These are phyloP conservation scores for Muschampia plurimacula DNA, from an alignment of 2,888 invertebrate species.

Conservation along the genomic window DNA sequence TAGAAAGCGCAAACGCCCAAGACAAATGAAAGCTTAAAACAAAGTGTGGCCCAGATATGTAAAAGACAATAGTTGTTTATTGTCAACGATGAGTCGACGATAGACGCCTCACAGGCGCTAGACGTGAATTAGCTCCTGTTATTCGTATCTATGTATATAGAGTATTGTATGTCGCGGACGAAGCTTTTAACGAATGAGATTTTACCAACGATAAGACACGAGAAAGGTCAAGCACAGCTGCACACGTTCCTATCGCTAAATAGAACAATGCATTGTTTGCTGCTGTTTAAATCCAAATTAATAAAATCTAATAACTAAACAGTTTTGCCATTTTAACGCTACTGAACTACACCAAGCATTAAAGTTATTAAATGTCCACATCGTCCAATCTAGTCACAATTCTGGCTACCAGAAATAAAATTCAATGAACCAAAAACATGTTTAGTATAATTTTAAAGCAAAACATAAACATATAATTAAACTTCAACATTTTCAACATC, in stretches of 20 bases:
- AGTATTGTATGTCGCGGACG: neutral
- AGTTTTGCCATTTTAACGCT: too few relatives aligned
- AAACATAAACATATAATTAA: too few relatives aligned
- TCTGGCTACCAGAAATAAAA: too few relatives aligned
- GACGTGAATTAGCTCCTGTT: constrained; percentile 30
- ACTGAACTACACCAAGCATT: too few relatives aligned
- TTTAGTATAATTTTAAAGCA: too few relatives aligned
- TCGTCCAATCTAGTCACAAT: too few relatives aligned
- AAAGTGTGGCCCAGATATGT: constrained; percentile 50
- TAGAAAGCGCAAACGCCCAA: constrained; percentile 27
- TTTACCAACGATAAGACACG: neutral
- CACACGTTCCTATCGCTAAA: neutral
- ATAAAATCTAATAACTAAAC: too few relatives aligned
- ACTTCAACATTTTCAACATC: too few relatives aligned
- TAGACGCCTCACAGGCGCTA: constrained; percentile 31
- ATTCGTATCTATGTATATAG: neutral
- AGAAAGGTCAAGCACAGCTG: neutral
- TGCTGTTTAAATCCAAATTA: too few relatives aligned
- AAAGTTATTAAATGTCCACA: too few relatives aligned
- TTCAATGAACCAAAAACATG: too few relatives aligned
- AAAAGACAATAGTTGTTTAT: constrained; percentile 40
- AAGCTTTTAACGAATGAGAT: constrained; percentile 13
- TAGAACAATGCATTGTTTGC: too few relatives aligned
- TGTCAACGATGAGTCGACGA: constrained; percentile 31
- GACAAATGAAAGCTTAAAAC: constrained; percentile 47